Evolutionary conservation across 2,113 vertebrate genomes (phyloP), one percentile per base, ranked within the genome.

Genomic region (Oncorhynchus nerka): DNA sequence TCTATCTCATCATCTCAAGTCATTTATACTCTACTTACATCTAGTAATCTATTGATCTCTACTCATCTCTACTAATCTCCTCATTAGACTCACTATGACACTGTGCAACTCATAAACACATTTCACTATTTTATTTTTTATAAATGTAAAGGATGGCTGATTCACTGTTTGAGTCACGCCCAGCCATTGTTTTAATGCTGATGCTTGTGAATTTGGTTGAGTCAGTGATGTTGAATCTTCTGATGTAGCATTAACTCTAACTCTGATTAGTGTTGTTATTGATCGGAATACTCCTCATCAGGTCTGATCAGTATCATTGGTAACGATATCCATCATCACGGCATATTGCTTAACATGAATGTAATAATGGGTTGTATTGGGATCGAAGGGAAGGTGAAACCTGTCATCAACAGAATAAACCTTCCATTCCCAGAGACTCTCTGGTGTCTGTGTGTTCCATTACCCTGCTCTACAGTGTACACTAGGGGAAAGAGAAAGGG

Each of bases 361-460:
- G 90, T 91, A 92, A 87, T 87, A 85, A 45, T 84, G 89, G 89
- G 86, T 88, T 90, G 85, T 83, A 88, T 78, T 89, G 86, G 88
- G 88, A 89, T 80, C 79, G 61, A 20, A 62, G 32, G 74, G 71
- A 68, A 75, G 74, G 69, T 12, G 32, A 67, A 51, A 66, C 78
- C 73, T 72, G 72, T 80, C 67, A 59, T 22, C 68, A 75, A 81
- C 83, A 72, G 73, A 74, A 87, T 75, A 89, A 81, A 89, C 73
- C 84, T 74, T 85, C 62, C 51, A 75, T 76, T 89, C 73, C 76
- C 85, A 82, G 79, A 85, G 80, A 88, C 8, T 86, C 71, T 88
- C 73, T 48, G 8, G 59, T 22, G 59, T 62, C 59, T 62, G 59
- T 62, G 59, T 62, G 59, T 91, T 87, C 88, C 88, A 90, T 82